Evolutionary conservation across 2,888 invertebrate genomes (phyloP), one percentile per base, ranked within the genome.

Genomic region (Trissoscelio sp.): DNA sequence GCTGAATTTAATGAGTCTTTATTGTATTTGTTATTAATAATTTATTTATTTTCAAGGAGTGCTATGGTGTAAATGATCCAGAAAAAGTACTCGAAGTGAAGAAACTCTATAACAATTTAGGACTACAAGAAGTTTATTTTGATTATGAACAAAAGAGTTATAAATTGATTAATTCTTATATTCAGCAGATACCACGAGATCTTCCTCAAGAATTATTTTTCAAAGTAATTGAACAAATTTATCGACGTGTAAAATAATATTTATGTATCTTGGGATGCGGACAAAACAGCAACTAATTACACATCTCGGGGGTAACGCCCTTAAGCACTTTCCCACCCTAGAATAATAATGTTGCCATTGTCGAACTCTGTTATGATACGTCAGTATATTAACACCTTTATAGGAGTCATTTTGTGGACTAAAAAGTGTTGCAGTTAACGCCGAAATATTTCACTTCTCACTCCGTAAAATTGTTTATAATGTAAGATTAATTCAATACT

Each of bases 141-240:
- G 94, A 94, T 24, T 97, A 96, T 85, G 97, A 97, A 92, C 96
- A 97, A 88, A 95, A 96, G 86, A 96, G 95, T 11, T 96, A 95
- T 87, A 96, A 96, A 88, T 93, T 96, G 87, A 95, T 97, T 84
- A 94, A 94, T 87, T 96, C 95, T 3, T 96, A 96, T 89, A 96
- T 97, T 85, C 96, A 96, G 86, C 96, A 97, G 92, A 95, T 96
- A 83, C 96, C 96, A 0, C 94, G 95, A 37, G 96, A 96, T 22
- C 92, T 97, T 24, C 96, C 96, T 0, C 96, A 96, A 86, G 94
- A 95, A 82, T 91, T 97, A 66, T 97, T 97, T 92, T 95, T 96
- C 86, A 96, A 96, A 91, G 94, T 97, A 86, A 92, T 97, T 85
- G 95, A 96, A 83, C 96, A 95, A 89, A 95, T 97, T 85, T 97